Evolutionary conservation across 2,888 invertebrate species (phyloP).

Genomic region (Leucophora obtusa): DNA sequence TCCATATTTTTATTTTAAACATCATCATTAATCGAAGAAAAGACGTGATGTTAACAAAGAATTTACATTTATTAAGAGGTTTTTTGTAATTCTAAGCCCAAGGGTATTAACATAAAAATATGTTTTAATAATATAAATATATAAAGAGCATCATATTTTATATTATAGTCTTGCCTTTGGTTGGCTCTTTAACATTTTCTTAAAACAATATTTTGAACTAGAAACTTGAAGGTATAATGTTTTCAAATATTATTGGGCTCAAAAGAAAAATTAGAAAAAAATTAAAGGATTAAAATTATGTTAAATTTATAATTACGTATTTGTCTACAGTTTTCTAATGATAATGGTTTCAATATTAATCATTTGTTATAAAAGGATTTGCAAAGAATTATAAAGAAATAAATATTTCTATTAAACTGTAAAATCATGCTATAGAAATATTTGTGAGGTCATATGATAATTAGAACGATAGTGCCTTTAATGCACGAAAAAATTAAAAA

Average conservation of each 20-base stretch:
- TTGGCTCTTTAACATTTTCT: background rate
- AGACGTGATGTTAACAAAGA: constrained; percentile 55
- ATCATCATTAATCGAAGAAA: constrained; percentile 50
- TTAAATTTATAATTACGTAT: constrained; percentile 43
- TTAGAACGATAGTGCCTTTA: too few species aligned
- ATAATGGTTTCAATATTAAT: constrained; percentile 25
- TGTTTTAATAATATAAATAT: background rate
- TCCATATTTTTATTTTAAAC: constrained; percentile 8
- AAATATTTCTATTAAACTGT: background rate
- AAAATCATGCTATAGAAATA: background rate
- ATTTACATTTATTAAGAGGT: constrained; percentile 46
- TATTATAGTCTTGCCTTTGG: constrained; percentile 4
- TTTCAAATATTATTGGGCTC: background rate
- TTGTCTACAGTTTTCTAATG: constrained; percentile 32
- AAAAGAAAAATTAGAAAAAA: constrained; percentile 13
- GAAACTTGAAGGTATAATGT: constrained; percentile 3
- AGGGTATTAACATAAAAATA: constrained; percentile 13
- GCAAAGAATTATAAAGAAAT: background rate
- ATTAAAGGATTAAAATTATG: constrained; percentile 28
- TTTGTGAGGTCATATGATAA: too few species aligned
- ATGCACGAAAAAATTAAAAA: too few species aligned
- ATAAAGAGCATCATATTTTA: constrained; percentile 10
- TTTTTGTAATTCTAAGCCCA: background rate
- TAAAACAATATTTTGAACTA: constrained; percentile 3
- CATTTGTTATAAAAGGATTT: constrained; percentile 5